Conservation (phyloP, 1,140 invertebrate species). For the Drosophila varians region DNA sequence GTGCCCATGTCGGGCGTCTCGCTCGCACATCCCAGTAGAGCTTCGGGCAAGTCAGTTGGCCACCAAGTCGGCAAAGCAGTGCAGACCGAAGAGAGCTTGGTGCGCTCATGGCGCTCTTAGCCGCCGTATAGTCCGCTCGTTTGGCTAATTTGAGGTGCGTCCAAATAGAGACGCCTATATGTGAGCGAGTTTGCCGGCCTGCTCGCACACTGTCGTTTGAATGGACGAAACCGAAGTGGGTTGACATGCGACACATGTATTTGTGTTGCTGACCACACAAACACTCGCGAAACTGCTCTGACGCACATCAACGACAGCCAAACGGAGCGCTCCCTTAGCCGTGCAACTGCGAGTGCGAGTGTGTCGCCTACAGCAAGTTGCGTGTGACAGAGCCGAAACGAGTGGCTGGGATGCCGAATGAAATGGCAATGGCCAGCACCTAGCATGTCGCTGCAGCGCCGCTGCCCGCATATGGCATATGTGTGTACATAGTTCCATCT, state of each 20-base stretch:
- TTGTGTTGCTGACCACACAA: constrained; percentile 56
- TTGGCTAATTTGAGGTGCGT: constrained; percentile 8
- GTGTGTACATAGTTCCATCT: constrained; percentile 28
- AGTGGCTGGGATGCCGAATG: constrained; percentile 48
- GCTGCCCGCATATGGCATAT: constrained; percentile 11
- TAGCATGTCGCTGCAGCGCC: constrained; percentile 52
- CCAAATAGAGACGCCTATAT: constrained; percentile 19
- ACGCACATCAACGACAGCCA: constrained; percentile 63
- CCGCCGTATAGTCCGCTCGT: background rate
- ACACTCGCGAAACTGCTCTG: constrained; percentile 19
- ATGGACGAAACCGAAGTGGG: constrained; percentile 65
- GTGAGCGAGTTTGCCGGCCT: constrained; percentile 12
- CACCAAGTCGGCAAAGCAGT: constrained; percentile 64
- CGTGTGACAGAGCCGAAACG: constrained; percentile 74
- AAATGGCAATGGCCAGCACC: constrained; percentile 71
- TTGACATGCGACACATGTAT: constrained; percentile 69
- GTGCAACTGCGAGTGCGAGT: constrained; percentile 29
- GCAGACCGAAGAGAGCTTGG: constrained; percentile 26
- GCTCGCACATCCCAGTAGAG: constrained; percentile 11
- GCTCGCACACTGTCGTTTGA: constrained; percentile 70
- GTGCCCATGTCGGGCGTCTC: constrained; percentile 1
- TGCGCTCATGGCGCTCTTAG: constrained; percentile 19
- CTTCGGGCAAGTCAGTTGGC: background rate
- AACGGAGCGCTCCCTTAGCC: constrained; percentile 44
- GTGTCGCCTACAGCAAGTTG: constrained; percentile 62